These are phyloP conservation scores for Macaria notata DNA, from an alignment of 2,888 invertebrate species.

Conservation along the genomic window DNA sequence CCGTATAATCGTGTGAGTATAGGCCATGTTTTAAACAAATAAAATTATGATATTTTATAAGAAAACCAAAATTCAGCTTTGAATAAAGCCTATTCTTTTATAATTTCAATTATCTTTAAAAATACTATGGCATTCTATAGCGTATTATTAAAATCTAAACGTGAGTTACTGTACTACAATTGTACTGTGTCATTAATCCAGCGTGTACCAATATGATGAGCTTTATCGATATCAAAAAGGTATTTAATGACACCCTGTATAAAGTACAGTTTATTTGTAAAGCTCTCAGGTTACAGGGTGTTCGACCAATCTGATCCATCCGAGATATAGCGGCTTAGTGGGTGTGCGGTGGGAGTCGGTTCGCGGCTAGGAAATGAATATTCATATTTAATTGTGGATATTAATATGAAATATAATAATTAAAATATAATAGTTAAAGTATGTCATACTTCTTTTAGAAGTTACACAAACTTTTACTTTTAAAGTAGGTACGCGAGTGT, in stretches of 20 bases:
- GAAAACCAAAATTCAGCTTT: too few species aligned
- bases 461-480: too few species aligned
- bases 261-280: slow-evolving; percentile 7
- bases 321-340: neutral
- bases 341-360: neutral
- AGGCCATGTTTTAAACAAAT: too few species aligned
- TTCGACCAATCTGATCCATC: slow-evolving; percentile 18
- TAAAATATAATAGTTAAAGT: too few species aligned
- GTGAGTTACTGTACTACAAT: slow-evolving; percentile 6
- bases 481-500: too few species aligned
- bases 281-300: slow-evolving; percentile 18
- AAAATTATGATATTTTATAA: too few species aligned
- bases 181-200: slow-evolving; percentile 12
- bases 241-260: slow-evolving; percentile 26
- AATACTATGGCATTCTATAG: neutral
- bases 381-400: neutral
- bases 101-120: neutral
- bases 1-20: too few species aligned
- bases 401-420: too few species aligned
- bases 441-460: too few species aligned
- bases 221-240: slow-evolving; percentile 31
- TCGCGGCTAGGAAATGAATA: neutral
- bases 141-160: neutral
- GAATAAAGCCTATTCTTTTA: too few species aligned
- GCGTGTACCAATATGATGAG: slow-evolving; percentile 27